phyloP scores from a whole-genome alignment of 2,797 vertebrate genomes.

The Monodelphis domestica region DNA sequence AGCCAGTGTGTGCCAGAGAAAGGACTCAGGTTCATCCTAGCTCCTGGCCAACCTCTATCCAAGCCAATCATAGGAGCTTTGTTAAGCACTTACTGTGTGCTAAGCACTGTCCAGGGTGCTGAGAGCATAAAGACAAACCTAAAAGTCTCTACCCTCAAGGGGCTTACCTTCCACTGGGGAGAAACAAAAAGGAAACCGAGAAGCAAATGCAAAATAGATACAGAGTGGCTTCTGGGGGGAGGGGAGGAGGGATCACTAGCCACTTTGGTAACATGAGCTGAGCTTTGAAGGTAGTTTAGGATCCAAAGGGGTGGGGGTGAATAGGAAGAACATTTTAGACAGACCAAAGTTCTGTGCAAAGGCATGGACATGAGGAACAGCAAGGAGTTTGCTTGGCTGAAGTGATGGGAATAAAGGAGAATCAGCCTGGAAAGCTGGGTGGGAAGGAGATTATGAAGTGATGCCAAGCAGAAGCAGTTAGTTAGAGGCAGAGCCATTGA shows the following conservation, averaged over 20 bases:
- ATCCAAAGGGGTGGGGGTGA: not conserved
- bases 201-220: not conserved
- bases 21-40: slow-evolving; percentile 12
- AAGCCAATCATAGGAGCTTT: not conserved
- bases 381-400: not conserved
- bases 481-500: not conserved
- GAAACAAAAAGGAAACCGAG: not conserved
- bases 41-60: not conserved
- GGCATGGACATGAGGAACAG: not conserved
- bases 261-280: not conserved
- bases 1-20: not conserved
- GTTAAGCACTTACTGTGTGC: not conserved
- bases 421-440: not conserved
- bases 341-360: not conserved
- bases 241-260: not conserved
- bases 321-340: not conserved
- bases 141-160: not conserved
- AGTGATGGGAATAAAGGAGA: not conserved
- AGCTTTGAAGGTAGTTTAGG: not conserved
- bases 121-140: not conserved
- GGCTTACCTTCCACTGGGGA: not conserved
- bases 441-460: not conserved
- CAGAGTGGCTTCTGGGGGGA: not conserved
- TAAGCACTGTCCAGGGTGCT: not conserved
- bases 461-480: not conserved